Evolutionary conservation across 2,113 vertebrate species (phyloP), one percentile per base, ranked within the genome.

Genomic region (Deroptyus accipitrinus): DNA sequence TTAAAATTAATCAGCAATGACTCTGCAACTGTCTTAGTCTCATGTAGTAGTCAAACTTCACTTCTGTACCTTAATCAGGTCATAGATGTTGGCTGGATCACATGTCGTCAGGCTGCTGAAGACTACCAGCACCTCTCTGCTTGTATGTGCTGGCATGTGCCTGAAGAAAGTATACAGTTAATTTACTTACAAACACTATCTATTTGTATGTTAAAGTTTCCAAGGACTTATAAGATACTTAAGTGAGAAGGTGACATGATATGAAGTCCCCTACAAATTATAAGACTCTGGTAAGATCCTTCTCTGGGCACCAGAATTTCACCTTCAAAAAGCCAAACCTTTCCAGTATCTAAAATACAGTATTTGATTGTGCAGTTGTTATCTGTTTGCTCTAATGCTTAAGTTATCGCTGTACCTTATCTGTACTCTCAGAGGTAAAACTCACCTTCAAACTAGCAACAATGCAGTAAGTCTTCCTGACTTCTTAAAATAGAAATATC

Each of bases 51-150:
- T 37, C 52, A 44, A 82, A 69, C 16, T 51, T 75, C 10, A 49
- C 10, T 78, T 94, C 59, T 62, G 17, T 97, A 99, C 99, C 99
- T 99, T 99, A 82, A 99, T 98, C 66, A 99, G 97, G 37, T 99
- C 99, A 70, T 99, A 99, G 97, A 99, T 99, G 97, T 99, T 99
- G 89, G 98, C 98, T 30, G 99, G 99, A 97, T 99, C 99, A 89
- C 99, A 99, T 9, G 99, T 99, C 1, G 99, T 99, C 66, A 99
- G 98, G 88, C 99, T 99, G 97, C 99, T 99, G 95, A 99, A 99
- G 97, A 99, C 98, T 52, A 99, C 94, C 70, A 99, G 97, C 81
- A 99, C 97, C 97, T 99, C 99, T 96, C 99, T 98, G 96, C 99
- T 99, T 31, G 99, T 99, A 83, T 99, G 99, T 95, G 98, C 99